These are phyloP conservation scores for Eurois occulta DNA, from an alignment of 2,888 invertebrate genomes.

Conservation along the genomic window DNA sequence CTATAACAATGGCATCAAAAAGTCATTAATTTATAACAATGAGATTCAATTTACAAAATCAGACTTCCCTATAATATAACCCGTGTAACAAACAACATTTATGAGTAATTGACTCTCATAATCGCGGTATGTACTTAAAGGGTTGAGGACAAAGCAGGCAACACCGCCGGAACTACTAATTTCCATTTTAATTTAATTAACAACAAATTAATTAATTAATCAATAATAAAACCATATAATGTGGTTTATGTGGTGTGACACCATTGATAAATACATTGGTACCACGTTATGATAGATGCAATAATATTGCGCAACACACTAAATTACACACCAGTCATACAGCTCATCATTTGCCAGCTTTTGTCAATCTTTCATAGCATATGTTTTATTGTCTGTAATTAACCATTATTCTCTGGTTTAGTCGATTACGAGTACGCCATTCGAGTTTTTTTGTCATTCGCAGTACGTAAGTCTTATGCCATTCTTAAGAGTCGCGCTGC, in stretches of 20 bases:
- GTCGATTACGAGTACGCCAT: too few relatives aligned
- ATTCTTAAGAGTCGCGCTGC: too few relatives aligned
- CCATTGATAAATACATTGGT: not conserved
- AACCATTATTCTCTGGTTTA: too few relatives aligned
- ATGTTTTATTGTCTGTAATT: not conserved
- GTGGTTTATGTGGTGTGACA: not conserved
- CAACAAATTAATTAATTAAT: not conserved
- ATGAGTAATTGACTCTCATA: not conserved
- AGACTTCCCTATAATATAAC: not conserved
- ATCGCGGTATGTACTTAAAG: not conserved
- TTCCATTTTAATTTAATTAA: slow-evolving; percentile 15
- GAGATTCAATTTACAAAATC: not conserved
- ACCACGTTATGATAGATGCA: not conserved
- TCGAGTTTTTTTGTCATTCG: not conserved
- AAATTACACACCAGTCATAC: slow-evolving; percentile 1
- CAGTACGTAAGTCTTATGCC: not conserved
- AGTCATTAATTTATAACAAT: not conserved
- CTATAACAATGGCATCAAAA: slow-evolving; percentile 6
- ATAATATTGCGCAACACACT: not conserved
- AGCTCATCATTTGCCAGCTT: not conserved
- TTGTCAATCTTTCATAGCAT: slow-evolving; percentile 1
- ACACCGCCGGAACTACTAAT: not conserved
- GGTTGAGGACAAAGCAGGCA: slow-evolving; percentile 1
- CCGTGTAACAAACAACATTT: not conserved
- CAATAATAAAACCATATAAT: slow-evolving; percentile 9